Conservation (phyloP, 2,797 vertebrate genomes). For the Cottoperca gobio region DNA sequence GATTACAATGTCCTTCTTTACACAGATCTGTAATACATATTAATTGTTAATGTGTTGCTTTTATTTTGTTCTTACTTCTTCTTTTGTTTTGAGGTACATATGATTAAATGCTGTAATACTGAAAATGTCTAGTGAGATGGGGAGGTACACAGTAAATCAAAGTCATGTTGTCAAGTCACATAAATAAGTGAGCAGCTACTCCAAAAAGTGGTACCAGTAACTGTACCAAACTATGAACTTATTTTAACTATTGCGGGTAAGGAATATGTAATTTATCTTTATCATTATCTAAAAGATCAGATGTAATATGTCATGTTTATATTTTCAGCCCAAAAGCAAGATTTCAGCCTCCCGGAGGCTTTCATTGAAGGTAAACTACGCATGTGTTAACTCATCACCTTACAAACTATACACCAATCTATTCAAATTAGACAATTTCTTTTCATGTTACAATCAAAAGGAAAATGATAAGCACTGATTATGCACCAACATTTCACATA, state of each 20-base stretch:
- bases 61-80: background rate
- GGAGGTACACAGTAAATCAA: background rate
- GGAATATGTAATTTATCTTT: background rate
- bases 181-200: background rate
- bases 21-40: background rate
- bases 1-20: background rate
- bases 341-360: conserved; percentile 93
- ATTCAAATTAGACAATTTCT: background rate
- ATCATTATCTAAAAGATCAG: background rate
- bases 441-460: background rate
- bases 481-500: background rate
- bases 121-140: background rate
- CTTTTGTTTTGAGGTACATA: background rate
- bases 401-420: background rate
- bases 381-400: background rate
- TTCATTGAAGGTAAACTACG: conserved; percentile 87
- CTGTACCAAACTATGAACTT: background rate
- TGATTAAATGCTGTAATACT: background rate
- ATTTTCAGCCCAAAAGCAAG: conserved; percentile 90
- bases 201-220: background rate
- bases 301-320: conserved; percentile 4
- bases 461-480: background rate
- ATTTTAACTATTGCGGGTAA: background rate
- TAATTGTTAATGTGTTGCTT: background rate
- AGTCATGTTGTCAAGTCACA: background rate